Base-by-base conservation (phyloP, 2,888 invertebrate species). In the Drosophila siamana region DNA sequence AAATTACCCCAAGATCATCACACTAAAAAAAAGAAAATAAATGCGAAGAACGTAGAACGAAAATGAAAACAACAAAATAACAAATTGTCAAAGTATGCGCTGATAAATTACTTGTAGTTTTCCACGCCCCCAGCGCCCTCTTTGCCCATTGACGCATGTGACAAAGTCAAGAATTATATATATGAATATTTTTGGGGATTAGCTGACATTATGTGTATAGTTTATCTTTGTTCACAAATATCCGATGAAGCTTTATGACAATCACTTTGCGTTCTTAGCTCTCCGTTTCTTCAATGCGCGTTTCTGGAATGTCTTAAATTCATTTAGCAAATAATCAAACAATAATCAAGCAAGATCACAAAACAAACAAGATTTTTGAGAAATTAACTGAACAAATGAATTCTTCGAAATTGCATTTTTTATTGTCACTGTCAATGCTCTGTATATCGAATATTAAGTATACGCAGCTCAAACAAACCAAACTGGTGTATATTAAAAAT, bases 1-100 rank as follows among this genome's bases (percentile, higher is more conserved):
- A 64, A 84, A 86, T 81, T 84, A 81, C 84, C 68, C 67, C 69
- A 65, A 75, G 78, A 78, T 71, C 74, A 52, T 48, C 26, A 43
- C 61, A 48, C 13, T 43, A 50, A 55, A 40, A 33, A 38, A 60
- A 22, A 51, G 38, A 48, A 15, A 19, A 44, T 24, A 19, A 46
- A 28, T 28, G 52, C 4, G 2, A 7, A 41, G 19, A 19, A 19
- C 19, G 19, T 19, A 50, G 19, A 50, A 22, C 19, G 19, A 38
- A 51, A 51, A 15, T 24, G 4, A 38, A 22, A 51, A 24, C 33
- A 79, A 59, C 46, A 55, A 57, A 65, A 73, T 66, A 56, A 48
- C 61, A 78, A 73, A 78, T 72, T 82, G 64, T 67, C 61, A 69
- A 83, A 76, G 50, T 56, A 65, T 83, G 65, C 51, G 47, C 55